Conservation (phyloP, 2,888 invertebrate genomes). For the Phalera bucephala region DNA sequence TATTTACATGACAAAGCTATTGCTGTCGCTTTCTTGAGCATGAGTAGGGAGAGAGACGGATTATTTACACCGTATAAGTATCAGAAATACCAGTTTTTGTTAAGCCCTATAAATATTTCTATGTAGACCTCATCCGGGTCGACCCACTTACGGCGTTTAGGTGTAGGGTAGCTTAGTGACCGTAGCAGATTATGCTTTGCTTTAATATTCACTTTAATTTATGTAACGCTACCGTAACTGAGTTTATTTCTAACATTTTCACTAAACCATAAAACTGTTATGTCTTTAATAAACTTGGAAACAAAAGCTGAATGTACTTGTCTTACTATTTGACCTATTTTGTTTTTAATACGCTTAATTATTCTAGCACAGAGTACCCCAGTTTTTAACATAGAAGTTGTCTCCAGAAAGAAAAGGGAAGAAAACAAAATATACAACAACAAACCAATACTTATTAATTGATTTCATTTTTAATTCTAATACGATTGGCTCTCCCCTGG, state of each 20-base stretch:
- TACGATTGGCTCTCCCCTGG: too few species aligned
- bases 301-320: too few species aligned
- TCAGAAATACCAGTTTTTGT: slow-evolving; percentile 45
- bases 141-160: slow-evolving; percentile 54
- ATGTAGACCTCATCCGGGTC: slow-evolving; percentile 45
- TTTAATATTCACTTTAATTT: slow-evolving; percentile 33
- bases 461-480: too few species aligned
- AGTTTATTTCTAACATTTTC: background rate
- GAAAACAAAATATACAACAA: too few species aligned
- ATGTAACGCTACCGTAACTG: slow-evolving; percentile 4
- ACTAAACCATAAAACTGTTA: too few species aligned
- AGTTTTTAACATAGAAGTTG: too few species aligned
- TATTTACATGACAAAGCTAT: slow-evolving; percentile 53
- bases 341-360: too few species aligned
- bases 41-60: slow-evolving; percentile 31
- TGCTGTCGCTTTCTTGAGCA: slow-evolving; percentile 30
- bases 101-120: slow-evolving; percentile 54
- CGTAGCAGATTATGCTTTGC: slow-evolving; percentile 37
- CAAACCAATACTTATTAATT: too few species aligned
- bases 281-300: too few species aligned
- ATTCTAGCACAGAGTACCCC: too few species aligned
- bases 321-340: too few species aligned
- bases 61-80: slow-evolving; percentile 25
- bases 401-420: too few species aligned
- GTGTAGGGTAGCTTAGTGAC: slow-evolving; percentile 45